Percentiles rank a stretch among this genome's conserved stretches.
Evolutionary conservation across 2,113 vertebrate species (phyloP).

Genomic region (Parus major): DNA sequence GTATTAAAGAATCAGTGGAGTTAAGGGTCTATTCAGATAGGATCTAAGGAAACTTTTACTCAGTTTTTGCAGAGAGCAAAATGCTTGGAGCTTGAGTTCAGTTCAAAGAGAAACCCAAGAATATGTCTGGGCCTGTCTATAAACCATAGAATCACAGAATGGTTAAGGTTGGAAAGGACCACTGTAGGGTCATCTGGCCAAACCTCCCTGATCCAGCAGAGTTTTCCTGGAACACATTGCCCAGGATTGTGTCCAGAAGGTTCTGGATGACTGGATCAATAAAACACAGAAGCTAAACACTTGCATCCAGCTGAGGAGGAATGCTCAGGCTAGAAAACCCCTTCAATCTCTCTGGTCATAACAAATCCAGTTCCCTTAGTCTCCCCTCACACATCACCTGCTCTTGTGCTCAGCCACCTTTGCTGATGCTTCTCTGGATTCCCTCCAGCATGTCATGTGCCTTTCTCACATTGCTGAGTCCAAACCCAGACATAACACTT

Average conservation of each 20-base stretch:
- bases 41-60: background rate
- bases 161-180: background rate
- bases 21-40: background rate
- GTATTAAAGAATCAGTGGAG: background rate
- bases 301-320: background rate
- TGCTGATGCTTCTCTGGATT: background rate
- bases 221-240: background rate
- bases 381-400: accelerated
- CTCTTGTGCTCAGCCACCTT: background rate
- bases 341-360: background rate
- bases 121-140: background rate
- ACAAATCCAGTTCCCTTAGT: background rate
- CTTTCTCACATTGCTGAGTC: background rate
- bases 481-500: background rate
- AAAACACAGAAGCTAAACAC: background rate
- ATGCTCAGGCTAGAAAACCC: background rate
- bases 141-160: background rate
- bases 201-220: background rate
- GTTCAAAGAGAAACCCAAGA: background rate
- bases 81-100: background rate
- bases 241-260: accelerated
- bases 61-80: background rate
- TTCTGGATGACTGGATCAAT: background rate
- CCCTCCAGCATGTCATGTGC: background rate
- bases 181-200: accelerated